phyloP scores from a whole-genome alignment of 2,888 invertebrate species.

The Athrips mouffetella region DNA sequence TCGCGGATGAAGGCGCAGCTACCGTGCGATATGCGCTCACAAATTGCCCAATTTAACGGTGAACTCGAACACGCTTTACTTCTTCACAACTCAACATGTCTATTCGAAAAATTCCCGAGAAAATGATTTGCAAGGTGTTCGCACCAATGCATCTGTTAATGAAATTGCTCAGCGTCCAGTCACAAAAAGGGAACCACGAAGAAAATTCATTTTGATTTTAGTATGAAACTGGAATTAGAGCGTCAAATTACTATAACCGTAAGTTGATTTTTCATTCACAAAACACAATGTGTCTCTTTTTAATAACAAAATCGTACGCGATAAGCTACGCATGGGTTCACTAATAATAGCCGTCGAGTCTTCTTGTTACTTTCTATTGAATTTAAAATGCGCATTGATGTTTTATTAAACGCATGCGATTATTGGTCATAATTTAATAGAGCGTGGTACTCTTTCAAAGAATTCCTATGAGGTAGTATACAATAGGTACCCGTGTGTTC shows the following conservation, averaged over 20 bases:
- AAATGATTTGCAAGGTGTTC: conserved; percentile 4
- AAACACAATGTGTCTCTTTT: not conserved
- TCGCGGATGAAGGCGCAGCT: conserved; percentile 46
- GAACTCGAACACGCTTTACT: conserved; percentile 28
- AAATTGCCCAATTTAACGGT: conserved; percentile 76
- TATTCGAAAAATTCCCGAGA: conserved; percentile 4
- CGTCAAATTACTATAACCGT: conserved; percentile 12
- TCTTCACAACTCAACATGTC: conserved; percentile 25
- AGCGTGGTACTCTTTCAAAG: conserved; percentile 33
- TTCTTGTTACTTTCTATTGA: conserved; percentile 1
- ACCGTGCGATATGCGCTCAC: conserved; percentile 55
- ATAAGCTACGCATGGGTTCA: not conserved
- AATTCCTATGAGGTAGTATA: conserved; percentile 44
- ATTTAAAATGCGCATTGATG: conserved; percentile 6
- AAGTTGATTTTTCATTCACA: not conserved
- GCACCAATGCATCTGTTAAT: no score
- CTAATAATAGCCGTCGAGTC: not conserved
- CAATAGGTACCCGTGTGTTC: conserved; percentile 35
- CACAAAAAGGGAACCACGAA: no score
- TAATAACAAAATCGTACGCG: conserved; percentile 1
- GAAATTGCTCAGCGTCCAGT: not conserved
- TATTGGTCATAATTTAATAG: conserved; percentile 41
- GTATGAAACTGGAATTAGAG: conserved; percentile 13
- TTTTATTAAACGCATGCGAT: conserved; percentile 23
- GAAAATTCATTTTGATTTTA: no score